Evolutionary conservation across 2,888 invertebrate genomes (phyloP).

Genomic region (Catocala sponsa): DNA sequence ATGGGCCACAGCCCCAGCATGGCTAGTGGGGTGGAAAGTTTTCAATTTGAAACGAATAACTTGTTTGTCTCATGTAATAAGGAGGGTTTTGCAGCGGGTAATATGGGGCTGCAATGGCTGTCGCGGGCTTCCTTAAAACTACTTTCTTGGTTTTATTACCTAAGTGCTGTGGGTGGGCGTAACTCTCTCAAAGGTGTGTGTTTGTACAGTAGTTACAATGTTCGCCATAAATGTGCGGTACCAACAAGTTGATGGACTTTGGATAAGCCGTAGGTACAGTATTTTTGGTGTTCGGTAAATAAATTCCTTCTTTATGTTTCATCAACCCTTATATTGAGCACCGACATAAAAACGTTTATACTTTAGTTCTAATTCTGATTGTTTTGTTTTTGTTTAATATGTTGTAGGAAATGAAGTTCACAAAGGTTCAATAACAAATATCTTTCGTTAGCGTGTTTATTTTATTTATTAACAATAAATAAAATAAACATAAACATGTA

Average conservation of each 20-base stretch:
- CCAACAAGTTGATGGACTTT: conserved; percentile 21
- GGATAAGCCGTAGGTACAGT: conserved; percentile 15
- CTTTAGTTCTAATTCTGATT: no score
- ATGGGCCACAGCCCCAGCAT: conserved; percentile 81
- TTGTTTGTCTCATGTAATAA: conserved; percentile 86
- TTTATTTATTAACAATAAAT: no score
- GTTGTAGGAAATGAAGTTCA: no score
- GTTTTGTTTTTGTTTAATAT: no score
- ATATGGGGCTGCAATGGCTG: conserved; percentile 82
- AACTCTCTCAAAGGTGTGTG: conserved; percentile 62
- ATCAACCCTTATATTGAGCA: neutral
- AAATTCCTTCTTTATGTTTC: neutral
- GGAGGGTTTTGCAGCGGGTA: conserved; percentile 82
- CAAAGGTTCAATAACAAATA: no score
- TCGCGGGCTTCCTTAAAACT: conserved; percentile 85
- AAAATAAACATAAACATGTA: no score
- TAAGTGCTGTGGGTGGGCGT: conserved; percentile 77
- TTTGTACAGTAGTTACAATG: conserved; percentile 53
- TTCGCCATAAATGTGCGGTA: conserved; percentile 42
- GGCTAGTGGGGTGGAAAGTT: conserved; percentile 87
- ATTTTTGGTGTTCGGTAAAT: conserved; percentile 9
- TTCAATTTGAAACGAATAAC: conserved; percentile 88
- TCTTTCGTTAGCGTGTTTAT: no score
- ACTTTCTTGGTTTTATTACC: conserved; percentile 86
- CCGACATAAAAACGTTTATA: no score